A percentile compares a stretch with the other conserved stretches of the same genome.
phyloP scores from a whole-genome alignment of 1,140 invertebrate genomes.

The Zaprionus gabonicus region DNA sequence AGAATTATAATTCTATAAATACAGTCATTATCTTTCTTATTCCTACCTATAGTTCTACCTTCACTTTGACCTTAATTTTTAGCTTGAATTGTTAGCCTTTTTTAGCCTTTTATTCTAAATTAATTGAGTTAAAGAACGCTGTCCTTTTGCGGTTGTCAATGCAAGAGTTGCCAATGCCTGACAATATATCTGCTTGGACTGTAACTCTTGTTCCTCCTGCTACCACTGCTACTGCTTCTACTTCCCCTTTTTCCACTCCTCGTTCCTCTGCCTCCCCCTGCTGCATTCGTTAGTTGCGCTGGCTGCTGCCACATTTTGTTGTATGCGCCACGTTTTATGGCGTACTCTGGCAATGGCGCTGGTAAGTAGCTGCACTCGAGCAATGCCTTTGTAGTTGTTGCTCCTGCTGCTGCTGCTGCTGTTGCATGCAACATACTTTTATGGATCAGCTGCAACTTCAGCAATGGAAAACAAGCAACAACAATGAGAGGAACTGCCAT shows the following conservation, averaged over 20 bases:
- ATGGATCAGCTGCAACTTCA: slow-evolving; percentile 82
- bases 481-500: neutral
- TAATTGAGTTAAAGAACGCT: neutral
- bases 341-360: slow-evolving; percentile 48
- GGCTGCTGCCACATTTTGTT: slow-evolving; percentile 45
- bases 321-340: slow-evolving; percentile 47
- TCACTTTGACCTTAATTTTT: neutral
- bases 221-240: neutral
- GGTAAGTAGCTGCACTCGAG: slow-evolving; percentile 67
- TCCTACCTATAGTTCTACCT: too few species aligned
- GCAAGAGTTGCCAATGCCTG: neutral
- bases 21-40: too few species aligned
- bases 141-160: slow-evolving; percentile 10
- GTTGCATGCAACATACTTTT: slow-evolving; percentile 76
- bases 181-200: neutral
- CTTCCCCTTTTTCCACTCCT: neutral
- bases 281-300: slow-evolving; percentile 2
- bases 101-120: neutral
- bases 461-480: slow-evolving; percentile 61
- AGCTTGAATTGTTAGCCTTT: neutral
- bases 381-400: slow-evolving; percentile 48
- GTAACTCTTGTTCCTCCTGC: too few species aligned
- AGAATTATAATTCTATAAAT: too few species aligned
- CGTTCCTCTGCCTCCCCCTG: neutral
- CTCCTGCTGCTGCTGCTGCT: slow-evolving; percentile 16